These are phyloP conservation scores for Andrena camellia DNA, from an alignment of 2,888 invertebrate species.

Conservation along the genomic window DNA sequence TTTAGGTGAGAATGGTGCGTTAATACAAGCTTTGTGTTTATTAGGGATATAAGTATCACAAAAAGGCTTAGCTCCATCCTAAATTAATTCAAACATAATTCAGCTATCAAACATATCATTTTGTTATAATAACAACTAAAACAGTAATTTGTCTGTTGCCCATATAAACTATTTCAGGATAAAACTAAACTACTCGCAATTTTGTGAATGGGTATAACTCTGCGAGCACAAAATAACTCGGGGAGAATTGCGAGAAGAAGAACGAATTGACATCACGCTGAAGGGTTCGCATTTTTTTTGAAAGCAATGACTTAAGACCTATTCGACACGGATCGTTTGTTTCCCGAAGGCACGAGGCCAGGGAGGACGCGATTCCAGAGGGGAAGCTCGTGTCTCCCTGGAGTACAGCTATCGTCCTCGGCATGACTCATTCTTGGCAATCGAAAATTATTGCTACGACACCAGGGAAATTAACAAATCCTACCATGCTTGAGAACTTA, in stretches of 20 bases:
- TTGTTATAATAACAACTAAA: too few relatives aligned
- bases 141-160: too few relatives aligned
- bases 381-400: slow-evolving; percentile 53
- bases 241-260: background rate
- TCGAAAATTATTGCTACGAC: slow-evolving; percentile 19
- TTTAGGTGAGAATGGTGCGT: too few relatives aligned
- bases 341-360: slow-evolving; percentile 38
- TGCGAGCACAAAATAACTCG: background rate
- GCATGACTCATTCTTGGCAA: slow-evolving; percentile 54
- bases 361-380: slow-evolving; percentile 34
- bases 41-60: too few relatives aligned
- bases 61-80: too few relatives aligned
- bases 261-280: background rate
- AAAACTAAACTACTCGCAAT: too few relatives aligned
- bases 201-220: too few relatives aligned
- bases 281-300: slow-evolving; percentile 20
- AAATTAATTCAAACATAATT: too few relatives aligned
- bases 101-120: too few relatives aligned
- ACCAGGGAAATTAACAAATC: slow-evolving; percentile 4
- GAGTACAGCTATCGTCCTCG: slow-evolving; percentile 56
- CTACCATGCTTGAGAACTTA: background rate
- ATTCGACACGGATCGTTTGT: slow-evolving; percentile 56
- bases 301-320: slow-evolving; percentile 52
- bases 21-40: too few relatives aligned
- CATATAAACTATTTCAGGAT: too few relatives aligned